Percentiles rank a stretch among this genome's conserved stretches.
These are phyloP conservation scores for Coelopa frigida DNA, from an alignment of 1,140 invertebrate genomes.

Conservation along the genomic window DNA sequence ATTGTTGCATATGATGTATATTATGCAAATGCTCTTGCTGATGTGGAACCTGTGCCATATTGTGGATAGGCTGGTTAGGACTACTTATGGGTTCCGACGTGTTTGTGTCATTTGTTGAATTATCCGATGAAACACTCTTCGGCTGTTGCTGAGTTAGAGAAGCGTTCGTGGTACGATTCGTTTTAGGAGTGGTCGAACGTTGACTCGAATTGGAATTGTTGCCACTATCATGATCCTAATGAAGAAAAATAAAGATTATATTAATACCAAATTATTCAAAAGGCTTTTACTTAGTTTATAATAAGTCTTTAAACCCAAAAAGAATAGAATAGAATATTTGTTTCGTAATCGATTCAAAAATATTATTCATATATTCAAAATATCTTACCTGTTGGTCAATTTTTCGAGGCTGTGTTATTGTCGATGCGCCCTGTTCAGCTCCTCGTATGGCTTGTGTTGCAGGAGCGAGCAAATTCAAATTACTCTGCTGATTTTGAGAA, in stretches of 20 bases:
- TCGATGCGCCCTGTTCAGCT: conserved; percentile 15
- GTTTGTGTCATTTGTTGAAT: too few species aligned
- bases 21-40: conserved; percentile 34
- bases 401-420: conserved; percentile 26
- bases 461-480: conserved; percentile 30
- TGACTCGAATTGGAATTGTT: conserved; percentile 12
- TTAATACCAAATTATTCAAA: too few species aligned
- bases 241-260: background rate
- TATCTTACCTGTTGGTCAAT: conserved; percentile 30
- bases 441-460: too few species aligned
- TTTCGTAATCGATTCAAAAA: too few species aligned
- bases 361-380: background rate
- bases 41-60: too few species aligned
- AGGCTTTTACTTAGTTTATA: too few species aligned
- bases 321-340: too few species aligned
- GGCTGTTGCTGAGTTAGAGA: conserved; percentile 44
- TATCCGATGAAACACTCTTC: conserved; percentile 21
- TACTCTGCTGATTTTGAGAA: conserved; percentile 35
- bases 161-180: conserved; percentile 28
- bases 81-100: too few species aligned
- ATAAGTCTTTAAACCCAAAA: too few species aligned
- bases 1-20: conserved; percentile 24
- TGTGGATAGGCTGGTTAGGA: too few species aligned
- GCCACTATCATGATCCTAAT: conserved; percentile 8
- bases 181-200: conserved; percentile 36